Percentiles rank a stretch among this genome's conserved stretches.
These are phyloP conservation scores for Eubucco bourcierii DNA, from an alignment of 2,113 vertebrate genomes.

Conservation along the genomic window DNA sequence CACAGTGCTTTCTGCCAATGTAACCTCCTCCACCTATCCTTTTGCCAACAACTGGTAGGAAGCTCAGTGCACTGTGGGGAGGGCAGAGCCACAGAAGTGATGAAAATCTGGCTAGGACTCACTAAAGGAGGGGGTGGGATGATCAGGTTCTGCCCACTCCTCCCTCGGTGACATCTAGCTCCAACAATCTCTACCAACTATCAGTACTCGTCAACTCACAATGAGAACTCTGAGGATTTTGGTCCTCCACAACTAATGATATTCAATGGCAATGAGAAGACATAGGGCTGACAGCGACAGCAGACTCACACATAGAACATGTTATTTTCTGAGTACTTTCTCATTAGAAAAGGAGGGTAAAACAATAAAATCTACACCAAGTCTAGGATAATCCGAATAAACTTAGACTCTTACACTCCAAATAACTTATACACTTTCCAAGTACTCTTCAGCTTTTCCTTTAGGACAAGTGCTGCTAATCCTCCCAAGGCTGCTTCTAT, in stretches of 20 bases:
- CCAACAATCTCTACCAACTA: neutral
- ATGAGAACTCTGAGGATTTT: neutral
- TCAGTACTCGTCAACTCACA: neutral
- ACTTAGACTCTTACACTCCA: neutral
- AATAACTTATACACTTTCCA: neutral
- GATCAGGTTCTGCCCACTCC: neutral
- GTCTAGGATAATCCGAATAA: neutral
- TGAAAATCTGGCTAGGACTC: neutral
- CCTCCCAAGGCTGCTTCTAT: too few relatives aligned
- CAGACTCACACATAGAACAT: neutral
- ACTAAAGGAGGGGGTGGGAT: neutral
- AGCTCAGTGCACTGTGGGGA: neutral
- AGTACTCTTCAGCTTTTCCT: neutral
- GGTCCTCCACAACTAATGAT: neutral
- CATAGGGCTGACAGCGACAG: neutral
- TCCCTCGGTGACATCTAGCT: neutral
- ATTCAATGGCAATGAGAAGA: neutral
- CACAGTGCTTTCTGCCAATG: neutral
- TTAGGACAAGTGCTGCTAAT: neutral
- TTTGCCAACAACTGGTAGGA: neutral
- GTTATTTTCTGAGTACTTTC: neutral
- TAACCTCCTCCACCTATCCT: neutral
- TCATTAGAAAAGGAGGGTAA: neutral
- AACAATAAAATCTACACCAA: neutral
- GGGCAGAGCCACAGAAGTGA: neutral